A percentile compares a stretch with the other conserved stretches of the same genome.
These are phyloP conservation scores for Lamellibrachia satsuma DNA, from an alignment of 2,888 invertebrate species.

Conservation along the genomic window DNA sequence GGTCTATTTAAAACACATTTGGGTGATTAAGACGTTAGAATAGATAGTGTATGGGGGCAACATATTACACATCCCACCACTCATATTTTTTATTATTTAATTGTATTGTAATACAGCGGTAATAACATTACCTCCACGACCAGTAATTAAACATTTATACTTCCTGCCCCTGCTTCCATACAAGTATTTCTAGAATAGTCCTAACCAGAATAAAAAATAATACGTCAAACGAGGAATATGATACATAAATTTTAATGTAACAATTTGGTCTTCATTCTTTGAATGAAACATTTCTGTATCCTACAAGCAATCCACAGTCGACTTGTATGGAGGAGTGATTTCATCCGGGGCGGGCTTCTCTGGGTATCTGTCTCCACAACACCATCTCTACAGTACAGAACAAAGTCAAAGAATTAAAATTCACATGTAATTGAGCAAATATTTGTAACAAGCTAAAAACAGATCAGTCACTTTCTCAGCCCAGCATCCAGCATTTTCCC, in stretches of 20 bases:
- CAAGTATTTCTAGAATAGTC: not conserved
- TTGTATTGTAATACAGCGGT: too few relatives aligned
- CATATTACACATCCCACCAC: too few relatives aligned
- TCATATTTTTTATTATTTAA: too few relatives aligned
- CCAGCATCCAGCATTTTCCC: not conserved
- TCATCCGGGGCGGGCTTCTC: not conserved
- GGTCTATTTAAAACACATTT: too few relatives aligned
- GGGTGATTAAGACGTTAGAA: too few relatives aligned
- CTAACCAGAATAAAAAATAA: not conserved
- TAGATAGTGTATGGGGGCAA: too few relatives aligned
- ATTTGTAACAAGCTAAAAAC: not conserved
- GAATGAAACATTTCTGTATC: not conserved
- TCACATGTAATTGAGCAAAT: not conserved
- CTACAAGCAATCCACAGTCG: not conserved
- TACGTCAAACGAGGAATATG: not conserved
- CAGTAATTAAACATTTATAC: not conserved
- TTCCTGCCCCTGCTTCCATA: not conserved
- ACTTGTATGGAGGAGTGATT: not conserved
- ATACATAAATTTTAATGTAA: not conserved
- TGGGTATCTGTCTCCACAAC: not conserved
- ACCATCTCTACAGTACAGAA: not conserved
- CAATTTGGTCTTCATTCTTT: not conserved
- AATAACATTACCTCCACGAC: not conserved
- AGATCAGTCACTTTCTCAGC: too few relatives aligned
- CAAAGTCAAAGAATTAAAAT: not conserved